Base-by-base conservation (phyloP, 2,113 vertebrate genomes). In the Oryzias javanicus region DNA sequence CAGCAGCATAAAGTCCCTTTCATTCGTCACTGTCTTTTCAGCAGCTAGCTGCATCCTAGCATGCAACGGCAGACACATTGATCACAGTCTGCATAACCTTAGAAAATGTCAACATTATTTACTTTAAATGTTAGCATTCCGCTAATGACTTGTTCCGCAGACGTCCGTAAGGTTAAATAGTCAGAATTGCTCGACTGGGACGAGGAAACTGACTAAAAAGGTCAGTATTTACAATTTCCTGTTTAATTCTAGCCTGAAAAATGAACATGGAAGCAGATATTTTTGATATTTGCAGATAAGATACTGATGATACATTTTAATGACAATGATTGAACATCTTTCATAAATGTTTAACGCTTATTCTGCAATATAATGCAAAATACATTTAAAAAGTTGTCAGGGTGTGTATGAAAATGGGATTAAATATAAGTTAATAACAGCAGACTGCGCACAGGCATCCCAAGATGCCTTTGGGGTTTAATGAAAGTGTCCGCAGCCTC, bases 401-500 rank as follows among this genome's bases (percentile, higher is more conserved):
- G 27, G 4, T 15, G 40, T 27, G 18, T 17, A 25, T 60, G 24
- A 67, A 60, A 56, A n/a, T 51, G 14, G 45, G 59, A 72, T 55
- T 48, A 67, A 65, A 58, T 42, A 41, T 54, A 18, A 24, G 4
- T 63, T 61, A 64, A 66, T 78, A 17, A 64, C 63, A 55, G 63
- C 25, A 60, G 20, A 18, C 48, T 46, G 35, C 35, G 40, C 45
- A 5, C 14, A 15, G 46, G 49, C 40, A 55, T 66, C 60, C 57
- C n/a, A 24, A 22, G 60, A 42, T 60, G 53, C 47, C 74, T 77
- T 73, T 49, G 41, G 18, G 24, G 27, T 62, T 66, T 69, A 70
- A 79, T 81, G 60, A 70, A 76, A 68, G 45, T 70, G 55, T 68
- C 61, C 49, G 14, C 10, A 17, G 50, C 50, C 61, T 60, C 47